These are phyloP conservation scores for Botia almorhae DNA, from an alignment of 2,797 vertebrate species.

Conservation along the genomic window DNA sequence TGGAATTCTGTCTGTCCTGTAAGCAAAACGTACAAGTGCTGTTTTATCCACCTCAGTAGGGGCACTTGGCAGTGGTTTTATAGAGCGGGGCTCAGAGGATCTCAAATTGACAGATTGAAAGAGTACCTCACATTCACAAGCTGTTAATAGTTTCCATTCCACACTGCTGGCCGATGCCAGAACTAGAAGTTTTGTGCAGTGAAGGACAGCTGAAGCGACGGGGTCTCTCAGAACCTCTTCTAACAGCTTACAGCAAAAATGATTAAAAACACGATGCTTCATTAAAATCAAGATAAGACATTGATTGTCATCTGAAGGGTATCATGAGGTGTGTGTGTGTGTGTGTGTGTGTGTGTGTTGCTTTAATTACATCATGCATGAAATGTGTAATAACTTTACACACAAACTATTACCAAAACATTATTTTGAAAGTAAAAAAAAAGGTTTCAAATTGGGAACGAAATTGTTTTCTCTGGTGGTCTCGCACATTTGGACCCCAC, in stretches of 20 bases:
- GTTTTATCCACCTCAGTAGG: conserved; percentile 61
- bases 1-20: conserved; percentile 52
- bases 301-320: no score
- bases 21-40: conserved; percentile 51
- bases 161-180: conserved; percentile 38
- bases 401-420: no score
- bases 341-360: no score
- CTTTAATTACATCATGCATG: no score
- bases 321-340: no score
- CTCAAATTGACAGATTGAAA: conserved; percentile 69
- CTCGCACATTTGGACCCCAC: background rate
- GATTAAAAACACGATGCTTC: no score
- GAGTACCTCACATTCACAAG: conserved; percentile 69
- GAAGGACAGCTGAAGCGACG: conserved; percentile 17
- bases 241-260: no score
- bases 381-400: no score
- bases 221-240: background rate
- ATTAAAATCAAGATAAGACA: no score
- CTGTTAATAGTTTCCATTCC: conserved; percentile 75
- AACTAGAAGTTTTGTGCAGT: conserved; percentile 10
- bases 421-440: background rate
- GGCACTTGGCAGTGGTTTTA: conserved; percentile 57
- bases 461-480: background rate
- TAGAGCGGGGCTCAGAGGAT: conserved; percentile 51
- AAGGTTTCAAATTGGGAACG: no score